Conservation (phyloP, 2,888 invertebrate genomes). For the Smittia sp. region DNA sequence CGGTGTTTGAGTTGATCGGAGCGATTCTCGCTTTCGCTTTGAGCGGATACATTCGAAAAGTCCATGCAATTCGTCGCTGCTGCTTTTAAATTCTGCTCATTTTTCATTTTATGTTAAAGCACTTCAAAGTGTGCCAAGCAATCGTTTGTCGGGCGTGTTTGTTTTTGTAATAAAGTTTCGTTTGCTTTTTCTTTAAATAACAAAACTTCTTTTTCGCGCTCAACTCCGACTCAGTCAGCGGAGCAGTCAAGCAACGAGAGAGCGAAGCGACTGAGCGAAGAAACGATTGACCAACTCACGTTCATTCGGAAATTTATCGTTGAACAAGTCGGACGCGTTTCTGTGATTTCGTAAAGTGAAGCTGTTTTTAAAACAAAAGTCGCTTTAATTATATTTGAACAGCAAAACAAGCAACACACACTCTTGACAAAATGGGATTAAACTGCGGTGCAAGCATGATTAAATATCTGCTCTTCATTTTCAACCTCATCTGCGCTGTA, state of each 20-base stretch:
- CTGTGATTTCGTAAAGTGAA: background rate
- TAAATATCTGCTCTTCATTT: conserved; percentile 33
- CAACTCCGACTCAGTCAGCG: background rate
- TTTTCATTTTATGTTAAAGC: background rate
- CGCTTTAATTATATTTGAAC: background rate
- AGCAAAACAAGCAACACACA: background rate
- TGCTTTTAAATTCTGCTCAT: background rate
- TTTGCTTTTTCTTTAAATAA: too few relatives aligned
- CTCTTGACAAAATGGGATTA: conserved; percentile 29
- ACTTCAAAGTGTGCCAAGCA: background rate
- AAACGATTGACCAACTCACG: too few relatives aligned
- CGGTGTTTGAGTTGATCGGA: conserved; percentile 11
- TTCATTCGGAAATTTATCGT: background rate
- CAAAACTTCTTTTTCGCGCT: background rate
- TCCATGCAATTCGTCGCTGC: background rate
- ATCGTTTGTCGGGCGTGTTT: background rate
- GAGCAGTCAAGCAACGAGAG: background rate
- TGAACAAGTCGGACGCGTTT: background rate
- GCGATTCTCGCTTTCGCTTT: conserved; percentile 22
- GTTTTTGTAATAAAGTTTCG: too few relatives aligned
- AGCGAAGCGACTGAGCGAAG: background rate
- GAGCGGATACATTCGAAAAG: conserved; percentile 17
- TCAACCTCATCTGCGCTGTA: conserved; percentile 41
- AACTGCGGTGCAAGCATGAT: conserved; percentile 35
- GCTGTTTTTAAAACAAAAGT: background rate